Evolutionary conservation across 2,113 vertebrate species (phyloP).

Genomic region (Poicephalus gulielmi): DNA sequence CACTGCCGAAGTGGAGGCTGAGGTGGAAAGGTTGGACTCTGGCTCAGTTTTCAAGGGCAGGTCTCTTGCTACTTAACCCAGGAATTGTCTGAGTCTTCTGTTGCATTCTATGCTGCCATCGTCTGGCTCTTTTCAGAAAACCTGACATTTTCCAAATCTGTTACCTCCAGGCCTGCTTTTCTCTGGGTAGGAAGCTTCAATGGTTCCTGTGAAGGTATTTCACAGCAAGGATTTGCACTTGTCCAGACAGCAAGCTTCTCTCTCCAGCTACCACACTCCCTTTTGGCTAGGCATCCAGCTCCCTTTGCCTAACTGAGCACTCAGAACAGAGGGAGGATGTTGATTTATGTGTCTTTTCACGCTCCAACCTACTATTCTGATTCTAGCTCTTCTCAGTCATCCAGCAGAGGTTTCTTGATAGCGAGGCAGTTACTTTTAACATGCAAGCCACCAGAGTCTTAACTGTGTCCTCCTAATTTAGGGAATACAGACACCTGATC

Average conservation of each 20-base stretch:
- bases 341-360: not conserved
- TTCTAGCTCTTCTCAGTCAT: not conserved
- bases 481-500: not conserved
- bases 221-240: not conserved
- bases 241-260: not conserved
- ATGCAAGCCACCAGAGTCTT: not conserved
- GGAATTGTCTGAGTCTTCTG: not conserved
- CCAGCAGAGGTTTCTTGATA: not conserved
- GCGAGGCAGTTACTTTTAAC: not conserved
- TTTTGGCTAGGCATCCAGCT: not conserved
- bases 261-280: not conserved
- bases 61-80: not conserved
- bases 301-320: not conserved
- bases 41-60: constrained; percentile 24
- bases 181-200: not conserved
- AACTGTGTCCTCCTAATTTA: not conserved
- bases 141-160: not conserved
- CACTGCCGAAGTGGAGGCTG: not conserved
- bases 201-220: not conserved
- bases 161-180: not conserved
- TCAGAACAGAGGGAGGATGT: not conserved
- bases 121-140: constrained; percentile 53
- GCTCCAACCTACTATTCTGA: not conserved
- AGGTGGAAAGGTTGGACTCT: not conserved
- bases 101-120: constrained; percentile 76